These are phyloP conservation scores for Ondatra zibethicus DNA, from an alignment of 2,113 vertebrate species.

Conservation along the genomic window DNA sequence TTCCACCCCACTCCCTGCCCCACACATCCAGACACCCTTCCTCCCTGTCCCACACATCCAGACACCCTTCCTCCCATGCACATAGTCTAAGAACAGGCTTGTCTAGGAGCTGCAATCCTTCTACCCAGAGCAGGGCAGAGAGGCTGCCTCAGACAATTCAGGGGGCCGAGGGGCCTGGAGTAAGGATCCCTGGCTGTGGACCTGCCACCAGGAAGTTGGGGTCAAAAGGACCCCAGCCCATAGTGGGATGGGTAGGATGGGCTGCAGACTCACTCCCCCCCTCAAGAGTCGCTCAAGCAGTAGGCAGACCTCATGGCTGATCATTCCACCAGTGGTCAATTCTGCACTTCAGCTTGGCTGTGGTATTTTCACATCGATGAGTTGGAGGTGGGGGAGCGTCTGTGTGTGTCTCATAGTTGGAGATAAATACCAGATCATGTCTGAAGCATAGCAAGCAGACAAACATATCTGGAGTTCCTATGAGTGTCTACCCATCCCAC, in stretches of 20 bases:
- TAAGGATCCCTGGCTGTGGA: background rate
- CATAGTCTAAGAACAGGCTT: background rate
- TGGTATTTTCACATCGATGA: background rate
- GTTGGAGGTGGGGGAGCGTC: background rate
- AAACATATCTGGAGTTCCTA: background rate
- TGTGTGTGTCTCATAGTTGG: background rate
- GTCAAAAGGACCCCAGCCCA: background rate
- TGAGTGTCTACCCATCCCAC: background rate
- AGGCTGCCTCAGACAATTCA: background rate
- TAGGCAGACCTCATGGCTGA: background rate
- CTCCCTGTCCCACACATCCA: background rate
- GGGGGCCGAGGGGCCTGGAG: background rate
- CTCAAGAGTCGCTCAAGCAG: background rate
- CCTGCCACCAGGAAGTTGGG: background rate
- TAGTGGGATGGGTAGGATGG: background rate
- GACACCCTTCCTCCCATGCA: background rate
- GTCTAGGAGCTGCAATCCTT: background rate
- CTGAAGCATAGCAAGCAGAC: background rate
- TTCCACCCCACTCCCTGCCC: background rate
- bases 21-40: background rate
- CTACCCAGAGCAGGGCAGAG: background rate
- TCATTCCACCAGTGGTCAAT: background rate
- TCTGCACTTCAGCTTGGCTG: background rate
- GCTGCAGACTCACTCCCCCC: background rate
- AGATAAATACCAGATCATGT: slow-evolving; percentile 5